Percentiles rank a stretch among this genome's conserved stretches.
Evolutionary conservation across 2,888 invertebrate species (phyloP).

Genomic region (Adelphocoris suturalis): DNA sequence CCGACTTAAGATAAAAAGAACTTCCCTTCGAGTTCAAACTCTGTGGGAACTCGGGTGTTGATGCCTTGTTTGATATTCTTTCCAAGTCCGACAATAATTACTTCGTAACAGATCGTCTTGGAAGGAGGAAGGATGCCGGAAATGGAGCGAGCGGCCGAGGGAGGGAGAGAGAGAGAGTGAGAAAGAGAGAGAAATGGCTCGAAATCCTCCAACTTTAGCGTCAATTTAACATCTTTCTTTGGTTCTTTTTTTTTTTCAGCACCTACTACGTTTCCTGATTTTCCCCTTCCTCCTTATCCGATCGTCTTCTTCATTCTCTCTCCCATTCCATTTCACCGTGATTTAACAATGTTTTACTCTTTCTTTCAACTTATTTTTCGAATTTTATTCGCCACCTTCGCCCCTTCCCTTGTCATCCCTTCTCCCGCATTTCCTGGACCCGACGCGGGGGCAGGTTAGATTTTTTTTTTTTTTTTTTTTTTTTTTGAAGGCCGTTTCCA

Average conservation of each 20-base stretch:
- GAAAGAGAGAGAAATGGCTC: not conserved
- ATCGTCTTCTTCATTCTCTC: not conserved
- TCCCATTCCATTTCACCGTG: not conserved
- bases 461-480: no score
- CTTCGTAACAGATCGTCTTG: slow-evolving; percentile 23
- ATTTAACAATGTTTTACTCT: not conserved
- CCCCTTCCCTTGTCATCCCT: not conserved
- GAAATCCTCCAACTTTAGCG: not conserved
- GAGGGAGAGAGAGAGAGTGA: not conserved
- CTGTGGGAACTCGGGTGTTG: not conserved
- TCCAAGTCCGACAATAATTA: slow-evolving; percentile 9
- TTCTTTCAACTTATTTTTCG: not conserved
- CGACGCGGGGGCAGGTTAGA: not conserved
- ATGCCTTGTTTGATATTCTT: slow-evolving; percentile 44
- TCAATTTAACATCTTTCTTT: not conserved
- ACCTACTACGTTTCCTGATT: not conserved
- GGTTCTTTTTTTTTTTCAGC: not conserved
- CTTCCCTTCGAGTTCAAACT: not conserved
- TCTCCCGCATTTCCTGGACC: not conserved
- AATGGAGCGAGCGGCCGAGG: not conserved
- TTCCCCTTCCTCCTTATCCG: not conserved
- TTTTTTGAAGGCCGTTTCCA: not conserved
- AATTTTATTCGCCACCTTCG: not conserved
- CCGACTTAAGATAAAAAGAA: not conserved
- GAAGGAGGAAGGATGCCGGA: not conserved